Percentiles rank a stretch among this genome's conserved stretches.
Conservation (phyloP, 2,797 vertebrate species). For the Pempheris klunzingeri region DNA sequence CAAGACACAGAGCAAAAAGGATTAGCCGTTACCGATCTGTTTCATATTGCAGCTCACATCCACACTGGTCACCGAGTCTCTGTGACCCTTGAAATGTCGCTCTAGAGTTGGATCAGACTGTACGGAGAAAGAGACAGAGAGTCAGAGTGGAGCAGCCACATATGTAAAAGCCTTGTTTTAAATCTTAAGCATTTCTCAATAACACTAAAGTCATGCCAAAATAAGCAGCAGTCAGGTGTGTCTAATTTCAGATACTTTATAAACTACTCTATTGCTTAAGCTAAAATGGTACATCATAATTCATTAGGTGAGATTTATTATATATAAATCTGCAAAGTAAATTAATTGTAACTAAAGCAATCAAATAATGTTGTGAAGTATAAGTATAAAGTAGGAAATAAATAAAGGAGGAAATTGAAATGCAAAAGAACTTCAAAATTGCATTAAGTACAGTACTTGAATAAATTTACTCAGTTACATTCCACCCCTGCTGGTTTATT, state of each 20-base stretch:
- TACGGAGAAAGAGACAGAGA: slow-evolving; percentile 28
- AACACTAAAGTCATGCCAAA: neutral
- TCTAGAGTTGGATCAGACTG: slow-evolving; percentile 94
- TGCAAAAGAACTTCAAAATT: too few relatives aligned
- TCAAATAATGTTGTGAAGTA: too few relatives aligned
- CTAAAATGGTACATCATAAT: too few relatives aligned
- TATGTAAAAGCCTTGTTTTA: neutral
- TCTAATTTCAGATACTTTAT: too few relatives aligned
- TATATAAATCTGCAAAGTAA: too few relatives aligned
- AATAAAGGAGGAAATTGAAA: too few relatives aligned
- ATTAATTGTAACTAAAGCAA: too few relatives aligned
- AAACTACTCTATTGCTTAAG: too few relatives aligned
- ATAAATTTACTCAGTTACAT: too few relatives aligned
- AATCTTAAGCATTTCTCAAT: neutral
- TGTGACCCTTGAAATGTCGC: slow-evolving; percentile 94
- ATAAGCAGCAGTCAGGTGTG: neutral
- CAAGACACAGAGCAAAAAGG: neutral
- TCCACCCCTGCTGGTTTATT: neutral
- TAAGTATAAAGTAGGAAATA: too few relatives aligned
- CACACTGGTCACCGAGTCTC: slow-evolving; percentile 91
- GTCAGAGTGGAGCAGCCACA: neutral
- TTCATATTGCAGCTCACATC: slow-evolving; percentile 93
- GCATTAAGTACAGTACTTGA: too few relatives aligned
- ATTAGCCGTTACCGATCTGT: slow-evolving; percentile 88
- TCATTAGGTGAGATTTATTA: too few relatives aligned